Percentiles rank a stretch among this genome's conserved stretches.
phyloP scores from a whole-genome alignment of 2,888 invertebrate species.

The Rhamnusium bicolor region DNA sequence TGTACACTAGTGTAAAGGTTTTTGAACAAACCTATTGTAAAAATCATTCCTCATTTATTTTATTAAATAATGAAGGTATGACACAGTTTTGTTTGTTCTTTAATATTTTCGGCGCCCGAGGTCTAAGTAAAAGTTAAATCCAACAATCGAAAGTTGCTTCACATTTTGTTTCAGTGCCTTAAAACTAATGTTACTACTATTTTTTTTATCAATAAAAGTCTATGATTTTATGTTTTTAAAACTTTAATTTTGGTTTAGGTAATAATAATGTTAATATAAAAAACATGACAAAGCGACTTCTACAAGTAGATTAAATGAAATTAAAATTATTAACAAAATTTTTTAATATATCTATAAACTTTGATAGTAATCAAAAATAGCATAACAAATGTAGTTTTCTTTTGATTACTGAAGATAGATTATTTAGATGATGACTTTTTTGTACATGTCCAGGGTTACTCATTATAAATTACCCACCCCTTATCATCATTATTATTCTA shows the following conservation, averaged over 20 bases:
- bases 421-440: no score
- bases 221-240: neutral
- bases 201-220: neutral
- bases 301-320: neutral
- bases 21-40: neutral
- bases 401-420: no score
- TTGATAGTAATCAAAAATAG: neutral
- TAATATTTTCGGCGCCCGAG: slow-evolving; percentile 30
- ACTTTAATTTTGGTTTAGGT: neutral
- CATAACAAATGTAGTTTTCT: no score
- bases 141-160: slow-evolving; percentile 41
- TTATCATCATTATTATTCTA: no score
- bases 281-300: neutral
- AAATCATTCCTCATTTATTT: slow-evolving; percentile 8
- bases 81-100: slow-evolving; percentile 26
- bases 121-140: slow-evolving; percentile 53
- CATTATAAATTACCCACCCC: no score
- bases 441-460: no score
- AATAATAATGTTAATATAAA: neutral
- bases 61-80: slow-evolving; percentile 14
- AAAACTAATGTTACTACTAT: neutral
- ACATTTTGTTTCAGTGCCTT: neutral
- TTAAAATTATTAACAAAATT: neutral
- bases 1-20: neutral
- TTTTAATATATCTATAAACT: neutral